Evolutionary conservation across 1,140 invertebrate species (phyloP).

Genomic region (Brachionus asplanchnoidis): DNA sequence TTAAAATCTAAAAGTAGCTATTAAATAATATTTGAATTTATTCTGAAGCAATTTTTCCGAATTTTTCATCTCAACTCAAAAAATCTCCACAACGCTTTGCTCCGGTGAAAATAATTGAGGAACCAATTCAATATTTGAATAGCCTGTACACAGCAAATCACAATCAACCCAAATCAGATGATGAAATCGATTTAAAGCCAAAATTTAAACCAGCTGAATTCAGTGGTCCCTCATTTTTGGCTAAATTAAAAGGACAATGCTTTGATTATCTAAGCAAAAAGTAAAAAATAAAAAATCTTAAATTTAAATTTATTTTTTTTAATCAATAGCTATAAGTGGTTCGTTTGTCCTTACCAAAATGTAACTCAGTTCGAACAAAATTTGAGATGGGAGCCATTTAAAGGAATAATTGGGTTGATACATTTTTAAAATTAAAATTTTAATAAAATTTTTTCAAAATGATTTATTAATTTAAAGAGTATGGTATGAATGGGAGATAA

Average conservation of each 20-base stretch:
- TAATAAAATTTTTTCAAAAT: neutral
- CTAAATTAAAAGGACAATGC: neutral
- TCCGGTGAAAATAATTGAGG: neutral
- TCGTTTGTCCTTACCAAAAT: conserved; percentile 37
- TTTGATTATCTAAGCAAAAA: conserved; percentile 2
- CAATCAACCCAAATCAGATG: neutral
- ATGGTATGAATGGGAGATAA: conserved; percentile 35
- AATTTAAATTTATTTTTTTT: neutral
- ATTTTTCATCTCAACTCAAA: neutral
- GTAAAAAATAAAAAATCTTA: neutral
- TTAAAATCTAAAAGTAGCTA: neutral
- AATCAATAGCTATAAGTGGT: conserved; percentile 32
- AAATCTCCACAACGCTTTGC: neutral
- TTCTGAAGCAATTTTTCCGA: neutral
- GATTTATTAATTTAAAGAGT: neutral
- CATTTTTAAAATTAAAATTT: neutral
- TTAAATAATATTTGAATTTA: neutral
- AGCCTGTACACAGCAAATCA: neutral
- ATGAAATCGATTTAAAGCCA: neutral
- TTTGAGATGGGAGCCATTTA: conserved; percentile 21
- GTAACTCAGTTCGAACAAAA: conserved; percentile 35
- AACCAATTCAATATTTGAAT: conserved; percentile 8
- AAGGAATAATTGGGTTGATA: conserved; percentile 27
- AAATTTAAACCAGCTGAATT: conserved; percentile 22
- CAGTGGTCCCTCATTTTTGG: neutral